Evolutionary conservation across 2,797 vertebrate species (phyloP).

Genomic region (Lutjanus argentimaculatus): DNA sequence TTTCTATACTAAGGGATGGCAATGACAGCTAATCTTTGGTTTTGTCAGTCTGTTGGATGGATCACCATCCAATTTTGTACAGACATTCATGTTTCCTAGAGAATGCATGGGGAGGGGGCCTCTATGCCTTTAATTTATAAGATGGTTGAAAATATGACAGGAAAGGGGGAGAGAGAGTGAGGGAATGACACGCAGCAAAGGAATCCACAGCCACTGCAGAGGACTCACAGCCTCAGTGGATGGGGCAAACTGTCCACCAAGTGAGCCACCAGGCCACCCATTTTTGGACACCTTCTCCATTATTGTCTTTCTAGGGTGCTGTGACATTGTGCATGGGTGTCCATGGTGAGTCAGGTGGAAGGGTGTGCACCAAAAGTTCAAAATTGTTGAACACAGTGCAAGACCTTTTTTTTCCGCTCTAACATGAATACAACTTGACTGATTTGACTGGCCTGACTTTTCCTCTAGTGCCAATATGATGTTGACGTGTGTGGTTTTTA

Average conservation of each 20-base stretch:
- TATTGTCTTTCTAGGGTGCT: too few species aligned
- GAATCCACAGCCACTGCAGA: too few species aligned
- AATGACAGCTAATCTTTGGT: not conserved
- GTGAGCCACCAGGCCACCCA: too few species aligned
- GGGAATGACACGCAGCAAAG: too few species aligned
- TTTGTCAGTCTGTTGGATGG: not conserved
- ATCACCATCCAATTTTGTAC: not conserved
- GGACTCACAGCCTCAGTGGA: too few species aligned
- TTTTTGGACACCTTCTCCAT: too few species aligned
- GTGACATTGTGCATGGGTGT: too few species aligned
- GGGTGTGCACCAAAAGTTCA: not conserved
- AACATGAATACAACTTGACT: not conserved
- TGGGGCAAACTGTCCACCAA: too few species aligned
- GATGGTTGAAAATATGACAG: too few species aligned
- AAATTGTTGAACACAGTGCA: not conserved
- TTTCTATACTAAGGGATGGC: not conserved
- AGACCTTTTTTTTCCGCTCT: not conserved
- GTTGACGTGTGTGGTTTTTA: not conserved
- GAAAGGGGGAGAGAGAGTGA: too few species aligned
- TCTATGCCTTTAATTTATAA: too few species aligned
- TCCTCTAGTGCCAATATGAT: not conserved
- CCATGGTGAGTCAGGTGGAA: not conserved
- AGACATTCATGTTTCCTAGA: not conserved
- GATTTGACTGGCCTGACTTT: not conserved
- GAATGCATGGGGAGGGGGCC: not conserved